A percentile compares a stretch with the other conserved stretches of the same genome.
Evolutionary conservation across 1,140 invertebrate genomes (phyloP).

Genomic region (Drosophila kurseongensis): DNA sequence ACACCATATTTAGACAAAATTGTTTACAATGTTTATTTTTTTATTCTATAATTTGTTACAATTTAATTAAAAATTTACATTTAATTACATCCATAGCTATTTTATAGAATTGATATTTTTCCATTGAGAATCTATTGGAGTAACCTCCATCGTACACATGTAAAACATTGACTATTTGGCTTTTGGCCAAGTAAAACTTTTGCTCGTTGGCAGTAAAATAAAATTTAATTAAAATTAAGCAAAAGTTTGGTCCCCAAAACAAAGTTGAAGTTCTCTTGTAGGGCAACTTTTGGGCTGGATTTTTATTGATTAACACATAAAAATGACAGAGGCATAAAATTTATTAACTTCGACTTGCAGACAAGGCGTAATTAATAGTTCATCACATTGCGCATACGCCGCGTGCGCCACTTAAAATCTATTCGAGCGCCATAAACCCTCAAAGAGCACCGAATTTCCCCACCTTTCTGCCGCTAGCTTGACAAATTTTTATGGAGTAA

Average conservation of each 20-base stretch:
- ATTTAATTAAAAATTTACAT: too few relatives aligned
- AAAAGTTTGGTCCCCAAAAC: constrained; percentile 24
- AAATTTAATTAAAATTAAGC: constrained; percentile 69
- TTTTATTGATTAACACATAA: constrained; percentile 76
- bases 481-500: constrained; percentile 68
- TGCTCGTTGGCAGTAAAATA: constrained; percentile 40
- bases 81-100: too few relatives aligned
- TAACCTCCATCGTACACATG: constrained; percentile 1
- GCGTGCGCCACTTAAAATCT: constrained; percentile 64
- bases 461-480: constrained; percentile 11
- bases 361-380: constrained; percentile 75
- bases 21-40: too few relatives aligned
- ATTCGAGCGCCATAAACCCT: constrained; percentile 26
- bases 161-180: constrained; percentile 53
- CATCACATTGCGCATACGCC: constrained; percentile 64
- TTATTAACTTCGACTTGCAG: constrained; percentile 46
- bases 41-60: too few relatives aligned
- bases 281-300: constrained; percentile 25
- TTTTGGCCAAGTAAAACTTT: constrained; percentile 54
- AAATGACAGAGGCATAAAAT: constrained; percentile 56
- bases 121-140: not conserved
- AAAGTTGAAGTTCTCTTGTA: constrained; percentile 27
- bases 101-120: not conserved
- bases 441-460: not conserved
- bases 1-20: too few relatives aligned